phyloP scores from a whole-genome alignment of 2,113 vertebrate genomes.

The Columba janthina region DNA sequence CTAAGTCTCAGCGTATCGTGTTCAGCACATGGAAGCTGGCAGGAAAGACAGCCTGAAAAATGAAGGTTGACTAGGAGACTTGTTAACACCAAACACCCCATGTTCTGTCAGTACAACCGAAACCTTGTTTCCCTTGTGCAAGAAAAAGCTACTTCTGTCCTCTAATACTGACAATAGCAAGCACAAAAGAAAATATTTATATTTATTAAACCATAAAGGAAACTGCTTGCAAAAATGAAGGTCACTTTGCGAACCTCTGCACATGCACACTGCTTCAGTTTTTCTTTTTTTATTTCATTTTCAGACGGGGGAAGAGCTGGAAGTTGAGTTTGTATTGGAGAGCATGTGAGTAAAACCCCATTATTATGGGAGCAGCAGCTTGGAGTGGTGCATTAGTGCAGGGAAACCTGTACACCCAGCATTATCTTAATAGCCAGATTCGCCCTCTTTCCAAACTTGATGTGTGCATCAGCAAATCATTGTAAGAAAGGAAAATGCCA shows the following conservation, averaged over 20 bases:
- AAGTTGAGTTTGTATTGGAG: conserved; percentile 61
- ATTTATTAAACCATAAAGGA: not conserved
- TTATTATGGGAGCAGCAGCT: not conserved
- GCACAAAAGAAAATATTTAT: not conserved
- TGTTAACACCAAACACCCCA: not conserved
- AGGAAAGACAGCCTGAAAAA: not conserved
- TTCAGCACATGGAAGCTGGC: not conserved
- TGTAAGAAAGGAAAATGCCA: not conserved
- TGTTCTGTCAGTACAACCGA: not conserved
- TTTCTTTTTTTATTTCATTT: not conserved
- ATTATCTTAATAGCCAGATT: not conserved
- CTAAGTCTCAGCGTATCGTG: not conserved
- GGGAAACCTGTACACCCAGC: not conserved
- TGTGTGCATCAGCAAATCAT: not conserved
- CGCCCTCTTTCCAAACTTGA: not conserved
- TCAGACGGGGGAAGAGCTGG: conserved; percentile 50
- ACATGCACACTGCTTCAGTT: not conserved
- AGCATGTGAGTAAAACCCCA: conserved; percentile 46
- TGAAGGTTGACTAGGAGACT: not conserved
- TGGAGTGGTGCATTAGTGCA: not conserved
- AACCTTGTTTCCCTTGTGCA: not conserved
- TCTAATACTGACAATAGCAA: not conserved
- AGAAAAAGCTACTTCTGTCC: not conserved
- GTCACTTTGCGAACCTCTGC: not conserved
- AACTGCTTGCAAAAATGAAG: not conserved